Percentiles rank a stretch among this genome's conserved stretches.
phyloP scores from a whole-genome alignment of 2,113 vertebrate species.

The Setophaga kirtlandii region DNA sequence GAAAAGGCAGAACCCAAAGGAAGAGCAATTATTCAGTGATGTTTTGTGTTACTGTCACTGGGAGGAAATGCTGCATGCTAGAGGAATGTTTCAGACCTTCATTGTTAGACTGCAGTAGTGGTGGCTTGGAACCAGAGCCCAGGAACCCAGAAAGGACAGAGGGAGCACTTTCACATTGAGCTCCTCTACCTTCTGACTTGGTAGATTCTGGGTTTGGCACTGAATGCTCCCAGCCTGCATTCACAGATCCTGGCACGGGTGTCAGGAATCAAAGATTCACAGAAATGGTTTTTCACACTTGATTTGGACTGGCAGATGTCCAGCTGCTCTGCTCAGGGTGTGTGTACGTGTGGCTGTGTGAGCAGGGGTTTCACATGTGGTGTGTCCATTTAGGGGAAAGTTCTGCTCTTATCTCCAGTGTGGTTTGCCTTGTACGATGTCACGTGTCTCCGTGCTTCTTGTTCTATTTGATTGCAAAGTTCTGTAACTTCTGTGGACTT shows the following conservation, averaged over 20 bases:
- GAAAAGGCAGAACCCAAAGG: neutral
- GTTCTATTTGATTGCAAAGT: conserved; percentile 34
- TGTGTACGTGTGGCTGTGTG: neutral
- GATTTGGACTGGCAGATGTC: neutral
- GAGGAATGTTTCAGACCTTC: neutral
- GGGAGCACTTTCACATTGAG: neutral
- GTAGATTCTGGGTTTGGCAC: neutral
- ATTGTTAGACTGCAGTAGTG: neutral
- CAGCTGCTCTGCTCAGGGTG: neutral
- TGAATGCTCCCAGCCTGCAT: fast-evolving
- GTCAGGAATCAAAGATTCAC: neutral
- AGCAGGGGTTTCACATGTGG: neutral
- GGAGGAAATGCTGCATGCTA: neutral
- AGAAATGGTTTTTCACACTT: fast-evolving
- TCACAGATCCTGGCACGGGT: neutral
- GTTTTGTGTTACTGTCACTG: neutral
- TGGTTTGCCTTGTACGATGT: neutral
- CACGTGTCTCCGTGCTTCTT: neutral
- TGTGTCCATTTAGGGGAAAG: conserved; percentile 56
- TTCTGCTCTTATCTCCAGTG: neutral
- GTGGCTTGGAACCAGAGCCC: neutral
- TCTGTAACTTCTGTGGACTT: neutral
- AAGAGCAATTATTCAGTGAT: neutral
- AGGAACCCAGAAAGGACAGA: neutral
- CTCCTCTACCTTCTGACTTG: neutral